Conservation (phyloP, 2,113 vertebrate genomes). For the Myxocyprinus asiaticus region DNA sequence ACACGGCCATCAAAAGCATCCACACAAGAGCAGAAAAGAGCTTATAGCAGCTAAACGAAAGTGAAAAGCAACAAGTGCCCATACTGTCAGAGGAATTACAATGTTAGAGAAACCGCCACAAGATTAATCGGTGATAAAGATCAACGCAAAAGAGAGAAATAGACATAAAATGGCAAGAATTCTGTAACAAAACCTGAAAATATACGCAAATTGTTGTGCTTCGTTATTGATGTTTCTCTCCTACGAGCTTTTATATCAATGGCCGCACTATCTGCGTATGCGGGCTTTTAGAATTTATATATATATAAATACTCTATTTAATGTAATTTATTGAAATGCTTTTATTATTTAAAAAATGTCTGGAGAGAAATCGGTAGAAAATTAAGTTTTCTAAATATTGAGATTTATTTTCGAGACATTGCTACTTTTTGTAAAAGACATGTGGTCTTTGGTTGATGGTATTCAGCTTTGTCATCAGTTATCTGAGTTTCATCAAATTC, state of each 20-base stretch:
- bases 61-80: slow-evolving; percentile 63
- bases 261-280: background rate
- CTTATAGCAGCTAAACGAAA: slow-evolving; percentile 63
- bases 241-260: too few species aligned
- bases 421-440: background rate
- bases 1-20: slow-evolving; percentile 51
- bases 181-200: slow-evolving; percentile 1
- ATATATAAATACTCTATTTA: too few species aligned
- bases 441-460: background rate
- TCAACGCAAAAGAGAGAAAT: background rate
- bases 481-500: background rate
- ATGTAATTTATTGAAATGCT: too few species aligned
- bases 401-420: background rate
- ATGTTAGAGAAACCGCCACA: slow-evolving; percentile 54
- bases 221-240: too few species aligned
- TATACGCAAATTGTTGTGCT: background rate
- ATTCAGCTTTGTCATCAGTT: background rate
- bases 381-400: background rate
- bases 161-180: slow-evolving; percentile 27
- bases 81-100: slow-evolving; percentile 61
- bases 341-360: background rate
- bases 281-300: background rate
- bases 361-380: too few species aligned
- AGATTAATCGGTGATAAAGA: slow-evolving; percentile 48
- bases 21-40: slow-evolving; percentile 61